Conservation (phyloP, 2,113 vertebrate genomes). For the Accipiter cooperii region DNA sequence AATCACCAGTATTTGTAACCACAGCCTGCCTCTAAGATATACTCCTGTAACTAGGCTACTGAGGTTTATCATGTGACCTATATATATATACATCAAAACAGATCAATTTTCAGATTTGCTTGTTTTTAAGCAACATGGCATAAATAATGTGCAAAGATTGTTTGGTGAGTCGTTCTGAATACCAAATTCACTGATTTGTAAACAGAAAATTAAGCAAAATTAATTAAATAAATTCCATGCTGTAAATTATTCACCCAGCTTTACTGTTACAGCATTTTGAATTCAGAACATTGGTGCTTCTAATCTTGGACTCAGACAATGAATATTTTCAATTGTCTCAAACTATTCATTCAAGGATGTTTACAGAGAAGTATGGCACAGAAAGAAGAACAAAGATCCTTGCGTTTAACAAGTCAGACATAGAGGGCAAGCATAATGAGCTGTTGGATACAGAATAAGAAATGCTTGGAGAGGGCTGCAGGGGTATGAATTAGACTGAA, state of each 20-base stretch:
- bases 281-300: not conserved
- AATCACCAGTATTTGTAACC: not conserved
- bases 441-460: not conserved
- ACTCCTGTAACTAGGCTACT: not conserved
- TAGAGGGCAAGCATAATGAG: not conserved
- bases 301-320: not conserved
- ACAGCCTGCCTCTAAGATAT: not conserved
- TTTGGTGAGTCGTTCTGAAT: not conserved
- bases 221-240: not conserved
- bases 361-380: not conserved
- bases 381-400: not conserved
- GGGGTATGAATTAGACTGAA: not conserved
- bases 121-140: not conserved
- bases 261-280: not conserved
- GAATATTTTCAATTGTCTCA: not conserved
- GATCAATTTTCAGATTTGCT: not conserved
- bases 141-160: not conserved
- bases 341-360: not conserved
- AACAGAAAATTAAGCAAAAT: constrained; percentile 1
- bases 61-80: not conserved
- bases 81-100: not conserved
- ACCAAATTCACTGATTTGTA: not conserved
- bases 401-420: not conserved
- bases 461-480: not conserved
- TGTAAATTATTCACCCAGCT: not conserved